Evolutionary conservation across 2,113 vertebrate species (phyloP), one percentile per base, ranked within the genome.

Genomic region (Cephalopterus ornatus): DNA sequence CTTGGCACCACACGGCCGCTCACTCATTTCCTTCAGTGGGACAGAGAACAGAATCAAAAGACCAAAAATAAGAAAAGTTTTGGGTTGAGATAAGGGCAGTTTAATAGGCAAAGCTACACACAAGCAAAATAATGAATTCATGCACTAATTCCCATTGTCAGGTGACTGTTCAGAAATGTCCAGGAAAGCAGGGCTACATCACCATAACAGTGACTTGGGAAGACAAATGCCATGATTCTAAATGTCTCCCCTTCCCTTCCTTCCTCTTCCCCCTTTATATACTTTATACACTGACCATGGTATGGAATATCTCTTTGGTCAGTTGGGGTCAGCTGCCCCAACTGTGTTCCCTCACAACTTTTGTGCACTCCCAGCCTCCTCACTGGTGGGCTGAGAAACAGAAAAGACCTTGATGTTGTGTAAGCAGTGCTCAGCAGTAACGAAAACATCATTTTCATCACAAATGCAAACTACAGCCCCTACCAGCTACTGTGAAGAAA

Each of bases 161-260:
- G 13, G 15, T 52, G 8, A 7, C 10, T 18, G 14, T 65, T 83
- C 21, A 55, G 24, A 13, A 35, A 55, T 33, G 23, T 33, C 35
- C 11, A 12, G 44, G 44, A 55, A 55, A 84, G 14, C 44, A 55
- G 15, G 11, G 18, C 32, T 55, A 8, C 22, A 46, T 24, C 19
- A 37, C 0, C 0, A 0, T 39, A n/a, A 39, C 4, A 4, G 27
- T 39, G 37, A 16, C 33, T 71, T 42, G 28, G 21, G 23, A 15
- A 79, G 18, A 83, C 4, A 89, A 65, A 63, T 2, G 2, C 3
- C 14, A n/a, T 58, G 0, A 11, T 8, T 52, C 10, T 1, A 3
- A 53, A 78, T 4, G 3, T 35, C 1, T 0, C 8, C 4, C 1
- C 9, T n/a, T 4, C 12, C 2, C 9, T 67, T 85, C 35, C 6